Conservation (phyloP, 1,140 invertebrate genomes). For the Vollenhovia emeryi region DNA sequence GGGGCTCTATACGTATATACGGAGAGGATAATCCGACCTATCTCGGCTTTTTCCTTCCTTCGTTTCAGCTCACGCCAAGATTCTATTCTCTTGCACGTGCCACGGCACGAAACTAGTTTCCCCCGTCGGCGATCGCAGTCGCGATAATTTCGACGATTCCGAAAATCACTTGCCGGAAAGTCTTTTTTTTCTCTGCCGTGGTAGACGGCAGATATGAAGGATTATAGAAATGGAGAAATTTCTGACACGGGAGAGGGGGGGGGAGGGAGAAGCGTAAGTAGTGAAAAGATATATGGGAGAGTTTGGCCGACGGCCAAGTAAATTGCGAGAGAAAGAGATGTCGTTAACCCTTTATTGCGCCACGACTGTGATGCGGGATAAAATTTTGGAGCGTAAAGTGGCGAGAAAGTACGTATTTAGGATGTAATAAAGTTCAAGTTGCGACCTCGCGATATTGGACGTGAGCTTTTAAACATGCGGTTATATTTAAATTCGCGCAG, state of each 20-base stretch:
- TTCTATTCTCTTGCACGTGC: constrained; percentile 38
- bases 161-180: constrained; percentile 43
- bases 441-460: not conserved
- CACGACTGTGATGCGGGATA: not conserved
- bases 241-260: too few relatives aligned
- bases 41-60: constrained; percentile 21
- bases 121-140: not conserved
- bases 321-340: constrained; percentile 30
- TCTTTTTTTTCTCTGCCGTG: constrained; percentile 6
- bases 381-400: not conserved
- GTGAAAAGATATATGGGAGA: constrained; percentile 17
- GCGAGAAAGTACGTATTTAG: not conserved
- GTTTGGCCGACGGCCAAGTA: constrained; percentile 23
- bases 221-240: constrained; percentile 22
- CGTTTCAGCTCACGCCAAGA: constrained; percentile 37
- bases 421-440: not conserved
- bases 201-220: constrained; percentile 13
- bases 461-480: not conserved
- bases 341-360: constrained; percentile 25
- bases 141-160: constrained; percentile 30
- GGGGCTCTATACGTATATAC: not conserved
- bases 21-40: constrained; percentile 24
- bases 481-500: not conserved
- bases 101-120: constrained; percentile 34
- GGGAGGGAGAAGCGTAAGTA: not conserved